Evolutionary conservation across 2,113 vertebrate genomes (phyloP).

Genomic region (Gymnarchus niloticus): DNA sequence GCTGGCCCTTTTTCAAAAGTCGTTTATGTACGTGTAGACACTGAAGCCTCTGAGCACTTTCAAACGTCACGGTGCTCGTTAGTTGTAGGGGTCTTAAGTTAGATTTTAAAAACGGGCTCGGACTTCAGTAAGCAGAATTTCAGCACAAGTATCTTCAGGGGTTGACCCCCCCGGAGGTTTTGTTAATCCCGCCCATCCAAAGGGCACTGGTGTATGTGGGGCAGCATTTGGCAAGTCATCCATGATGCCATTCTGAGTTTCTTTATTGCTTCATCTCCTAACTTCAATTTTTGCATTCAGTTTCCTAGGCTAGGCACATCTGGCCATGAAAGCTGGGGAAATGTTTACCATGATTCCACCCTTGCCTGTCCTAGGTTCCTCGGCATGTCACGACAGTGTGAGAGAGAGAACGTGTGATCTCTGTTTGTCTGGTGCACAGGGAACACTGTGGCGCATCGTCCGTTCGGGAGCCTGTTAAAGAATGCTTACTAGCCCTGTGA

Average conservation of each 20-base stretch:
- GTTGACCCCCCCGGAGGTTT: constrained; percentile 32
- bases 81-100: too few relatives aligned
- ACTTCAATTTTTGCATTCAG: constrained; percentile 47
- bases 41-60: too few relatives aligned
- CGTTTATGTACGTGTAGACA: too few relatives aligned
- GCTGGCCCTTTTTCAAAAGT: too few relatives aligned
- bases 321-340: constrained; percentile 16
- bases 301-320: constrained; percentile 37
- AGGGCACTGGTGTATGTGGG: constrained; percentile 45
- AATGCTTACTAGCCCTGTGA: constrained; percentile 9
- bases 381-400: constrained; percentile 24
- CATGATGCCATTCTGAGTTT: constrained; percentile 47
- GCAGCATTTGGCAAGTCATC: constrained; percentile 48
- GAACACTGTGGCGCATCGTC: background rate
- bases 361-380: constrained; percentile 39
- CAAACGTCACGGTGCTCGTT: too few relatives aligned
- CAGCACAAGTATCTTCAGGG: background rate
- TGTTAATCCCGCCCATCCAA: constrained; percentile 31
- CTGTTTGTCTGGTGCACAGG: background rate
- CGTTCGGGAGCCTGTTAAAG: background rate
- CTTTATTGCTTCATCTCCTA: constrained; percentile 56
- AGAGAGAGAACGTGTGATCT: constrained; percentile 29
- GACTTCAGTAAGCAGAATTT: too few relatives aligned
- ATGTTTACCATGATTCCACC: constrained; percentile 48
- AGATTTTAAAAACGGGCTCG: too few relatives aligned